Percentiles rank a stretch among this genome's conserved stretches.
These are phyloP conservation scores for Hecatera dysodea DNA, from an alignment of 2,888 invertebrate genomes.

Conservation along the genomic window DNA sequence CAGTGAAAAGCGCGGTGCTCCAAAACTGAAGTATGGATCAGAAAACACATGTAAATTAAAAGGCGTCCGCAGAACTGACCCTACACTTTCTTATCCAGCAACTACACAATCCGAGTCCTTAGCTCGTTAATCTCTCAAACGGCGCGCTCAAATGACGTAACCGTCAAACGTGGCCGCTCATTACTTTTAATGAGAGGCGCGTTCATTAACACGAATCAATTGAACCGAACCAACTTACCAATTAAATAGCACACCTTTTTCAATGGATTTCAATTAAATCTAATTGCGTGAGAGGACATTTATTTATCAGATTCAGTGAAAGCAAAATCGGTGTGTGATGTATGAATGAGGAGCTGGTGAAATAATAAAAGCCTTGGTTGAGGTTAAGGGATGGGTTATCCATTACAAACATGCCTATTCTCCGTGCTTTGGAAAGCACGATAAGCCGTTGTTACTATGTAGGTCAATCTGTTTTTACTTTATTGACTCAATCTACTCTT, in stretches of 20 bases:
- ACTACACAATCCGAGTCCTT: conserved; percentile 47
- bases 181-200: conserved; percentile 72
- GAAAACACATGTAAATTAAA: neutral
- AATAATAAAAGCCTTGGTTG: too few relatives aligned
- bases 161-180: conserved; percentile 68
- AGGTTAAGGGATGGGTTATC: neutral
- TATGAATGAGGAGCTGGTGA: neutral
- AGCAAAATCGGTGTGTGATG: neutral
- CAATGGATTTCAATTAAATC: conserved; percentile 57
- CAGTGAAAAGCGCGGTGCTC: too few relatives aligned
- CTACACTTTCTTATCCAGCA: conserved; percentile 45
- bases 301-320: conserved; percentile 1
- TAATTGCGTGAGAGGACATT: conserved; percentile 48
- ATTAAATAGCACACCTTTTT: conserved; percentile 61
- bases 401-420: too few relatives aligned
- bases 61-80: neutral
- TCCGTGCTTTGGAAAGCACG: too few relatives aligned
- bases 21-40: too few relatives aligned
- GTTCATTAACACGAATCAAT: conserved; percentile 71
- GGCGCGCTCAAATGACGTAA: conserved; percentile 69
- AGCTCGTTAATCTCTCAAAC: conserved; percentile 72
- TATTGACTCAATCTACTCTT: too few relatives aligned
- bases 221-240: conserved; percentile 63
- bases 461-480: too few relatives aligned
- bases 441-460: too few relatives aligned